Base-by-base conservation (phyloP, 1,140 invertebrate species). In the Propsilocerus akamusi region DNA sequence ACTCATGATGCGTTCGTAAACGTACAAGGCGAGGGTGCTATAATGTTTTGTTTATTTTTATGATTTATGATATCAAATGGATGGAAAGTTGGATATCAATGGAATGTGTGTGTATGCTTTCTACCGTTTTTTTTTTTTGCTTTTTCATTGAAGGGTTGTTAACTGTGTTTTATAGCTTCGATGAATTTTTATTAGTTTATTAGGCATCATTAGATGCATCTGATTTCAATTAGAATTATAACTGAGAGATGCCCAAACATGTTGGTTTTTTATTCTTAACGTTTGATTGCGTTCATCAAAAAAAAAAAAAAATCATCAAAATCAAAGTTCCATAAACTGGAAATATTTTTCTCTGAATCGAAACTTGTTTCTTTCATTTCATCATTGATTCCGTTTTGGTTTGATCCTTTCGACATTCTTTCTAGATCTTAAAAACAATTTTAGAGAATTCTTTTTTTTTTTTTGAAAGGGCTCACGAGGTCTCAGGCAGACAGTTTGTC, bases 21-120 rank as follows among this genome's bases (percentile, higher is more conserved):
- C n/a, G n/a, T 30, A n/a, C 8, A 30, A 30, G n/a, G 28, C 22
- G 41, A 46, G 41, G 41, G 41, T 46, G 41, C n/a, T 22, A 10
- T 20, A 17, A 20, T 24, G 24, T 47, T 12, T 47, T 47, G 46
- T 47, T 26, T 48, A 48, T 14, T 48, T 25, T 48, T 48, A 48
- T 48, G 47, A 28, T 26, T 26, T 26, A 48, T 48, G 47, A 48
- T 48, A 28, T 26, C 25, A 28, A 26, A 26, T 20, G 25, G 26
- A 12, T 48, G 46, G n/a, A n/a, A n/a, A n/a, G n/a, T n/a, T 17
- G 34, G n/a, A 41, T 41, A 20, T 17, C 8, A 8, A 41, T 17
- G 17, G 34, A 41, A 17, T 17, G 14, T 41, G 17, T 8, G 12
- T 41, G 22, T 41, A 41, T 41, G 14, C 8, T 17, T 41, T 7